Base-by-base conservation (phyloP, 2,113 vertebrate species). In the Phylloscopus trochilus region DNA sequence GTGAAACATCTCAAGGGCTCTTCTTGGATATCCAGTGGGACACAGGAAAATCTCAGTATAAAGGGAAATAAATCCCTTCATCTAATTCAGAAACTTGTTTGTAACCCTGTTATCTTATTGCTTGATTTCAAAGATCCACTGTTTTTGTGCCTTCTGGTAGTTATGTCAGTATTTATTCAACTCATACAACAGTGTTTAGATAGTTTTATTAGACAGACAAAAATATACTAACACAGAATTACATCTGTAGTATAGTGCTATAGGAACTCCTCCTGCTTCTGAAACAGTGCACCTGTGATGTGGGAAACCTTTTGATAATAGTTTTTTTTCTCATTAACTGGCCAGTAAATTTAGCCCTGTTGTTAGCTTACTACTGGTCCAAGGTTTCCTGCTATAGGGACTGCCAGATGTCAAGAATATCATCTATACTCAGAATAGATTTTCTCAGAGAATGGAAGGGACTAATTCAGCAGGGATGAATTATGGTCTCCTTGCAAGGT, bases 1-100 rank as follows among this genome's bases (percentile, higher is more conserved):
- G n/a, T 59, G 31, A 77, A 62, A 15, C 58, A 21, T 39, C 31
- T 78, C 55, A 92, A 92, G 43, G 26, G 26, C 64, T 89, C 13
- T 33, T 68, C 43, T 86, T 47, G 35, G 23, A 35, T 55, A 31
- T 49, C 72, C 21, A 51, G 2, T 0, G 0, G 41, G 16, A 26
- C 67, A 69, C 27, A 74, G 33, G 21, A 62, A 86, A 76, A 41
- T 53, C n/a, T 77, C 30, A 53, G 10, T 62, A 30, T 77, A 86
- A 77, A 77, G 18, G 15, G 33, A 24, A 12, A 80, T 80, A 80
- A 91, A 86, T 70, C 35, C 37, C 13, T 88, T 90, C 39, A 70
- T 7, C 3, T 52, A 70, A 55, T 72, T 64, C 8, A 72, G 47
- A 83, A 74, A 55, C 60, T 63, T 74, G 11, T 4, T 90, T 73